Conservation (phyloP, 2,113 vertebrate genomes). For the Aspidoscelis tigris region DNA sequence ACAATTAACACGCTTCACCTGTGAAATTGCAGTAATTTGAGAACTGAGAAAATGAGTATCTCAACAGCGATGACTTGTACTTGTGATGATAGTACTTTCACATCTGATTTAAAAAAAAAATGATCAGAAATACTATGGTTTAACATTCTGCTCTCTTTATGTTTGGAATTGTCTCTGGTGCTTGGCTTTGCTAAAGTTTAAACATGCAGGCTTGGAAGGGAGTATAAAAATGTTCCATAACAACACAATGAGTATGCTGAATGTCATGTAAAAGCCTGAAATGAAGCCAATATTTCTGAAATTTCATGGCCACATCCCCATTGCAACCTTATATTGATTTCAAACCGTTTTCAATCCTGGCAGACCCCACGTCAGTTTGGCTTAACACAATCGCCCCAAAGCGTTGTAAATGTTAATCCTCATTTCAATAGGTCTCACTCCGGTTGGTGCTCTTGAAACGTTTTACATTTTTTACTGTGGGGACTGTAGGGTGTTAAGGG, state of each 20-base stretch:
- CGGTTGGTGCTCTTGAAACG: too few relatives aligned
- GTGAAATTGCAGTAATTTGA: not conserved
- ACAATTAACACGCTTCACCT: slow-evolving; percentile 9
- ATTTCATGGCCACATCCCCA: too few relatives aligned
- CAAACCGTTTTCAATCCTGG: too few relatives aligned
- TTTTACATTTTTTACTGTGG: too few relatives aligned
- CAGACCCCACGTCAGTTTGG: too few relatives aligned
- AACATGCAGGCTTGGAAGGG: not conserved
- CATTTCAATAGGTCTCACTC: too few relatives aligned
- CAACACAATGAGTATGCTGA: not conserved
- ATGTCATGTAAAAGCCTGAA: not conserved
- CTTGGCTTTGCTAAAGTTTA: not conserved
- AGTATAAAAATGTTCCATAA: not conserved
- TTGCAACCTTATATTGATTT: too few relatives aligned
- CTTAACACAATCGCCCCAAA: too few relatives aligned
- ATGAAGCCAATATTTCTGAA: not conserved
- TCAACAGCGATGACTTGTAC: rapidly evolving
- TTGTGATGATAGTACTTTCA: slow-evolving; percentile 14
- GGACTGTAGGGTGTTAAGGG: too few relatives aligned
- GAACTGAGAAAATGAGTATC: not conserved
- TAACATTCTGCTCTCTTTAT: not conserved
- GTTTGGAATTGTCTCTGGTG: not conserved
- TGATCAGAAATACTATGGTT: not conserved
- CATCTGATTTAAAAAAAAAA: not conserved
- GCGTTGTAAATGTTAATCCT: too few relatives aligned